phyloP scores from a whole-genome alignment of 2,113 vertebrate species.

The Neogobius melanostomus region DNA sequence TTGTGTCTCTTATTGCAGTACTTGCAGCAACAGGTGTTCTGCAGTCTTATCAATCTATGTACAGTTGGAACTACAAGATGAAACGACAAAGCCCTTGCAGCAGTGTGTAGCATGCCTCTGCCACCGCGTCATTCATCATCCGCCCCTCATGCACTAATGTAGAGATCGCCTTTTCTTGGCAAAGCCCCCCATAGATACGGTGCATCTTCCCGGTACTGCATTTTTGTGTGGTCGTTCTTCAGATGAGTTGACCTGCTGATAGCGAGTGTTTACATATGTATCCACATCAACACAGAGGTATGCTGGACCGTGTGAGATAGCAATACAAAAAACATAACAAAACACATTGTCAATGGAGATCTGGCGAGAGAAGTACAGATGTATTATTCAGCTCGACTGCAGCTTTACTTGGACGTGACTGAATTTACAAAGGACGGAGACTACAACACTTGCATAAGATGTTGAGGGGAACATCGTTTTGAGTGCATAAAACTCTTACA shows the following conservation, averaged over 20 bases:
- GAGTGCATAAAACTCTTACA: slow-evolving; percentile 26
- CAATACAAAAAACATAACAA: neutral
- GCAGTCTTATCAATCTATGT: slow-evolving; percentile 3
- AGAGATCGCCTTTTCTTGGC: slow-evolving; percentile 65
- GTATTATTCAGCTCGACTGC: slow-evolving; percentile 79
- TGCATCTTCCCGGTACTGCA: slow-evolving; percentile 10
- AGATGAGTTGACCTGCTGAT: slow-evolving; percentile 44
- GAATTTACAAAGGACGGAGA: slow-evolving; percentile 74
- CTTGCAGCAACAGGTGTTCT: slow-evolving; percentile 49
- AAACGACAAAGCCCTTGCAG: slow-evolving; percentile 12
- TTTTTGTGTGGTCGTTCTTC: slow-evolving; percentile 2
- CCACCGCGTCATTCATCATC: slow-evolving; percentile 36
- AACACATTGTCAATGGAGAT: slow-evolving; percentile 41
- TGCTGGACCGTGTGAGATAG: slow-evolving; percentile 5
- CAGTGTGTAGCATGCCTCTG: slow-evolving; percentile 8
- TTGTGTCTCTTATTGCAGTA: slow-evolving; percentile 14
- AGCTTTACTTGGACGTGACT: slow-evolving; percentile 76
- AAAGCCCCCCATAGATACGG: slow-evolving; percentile 68
- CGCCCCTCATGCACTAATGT: slow-evolving; percentile 45
- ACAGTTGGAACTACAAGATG: slow-evolving; percentile 9
- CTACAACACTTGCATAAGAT: slow-evolving; percentile 64
- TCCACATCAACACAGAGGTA: slow-evolving; percentile 15
- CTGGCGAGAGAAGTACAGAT: slow-evolving; percentile 69
- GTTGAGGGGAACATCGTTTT: slow-evolving; percentile 62
- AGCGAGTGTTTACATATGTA: slow-evolving; percentile 19